Base-by-base conservation (phyloP, 2,113 vertebrate genomes). In the Cavia aperea region DNA sequence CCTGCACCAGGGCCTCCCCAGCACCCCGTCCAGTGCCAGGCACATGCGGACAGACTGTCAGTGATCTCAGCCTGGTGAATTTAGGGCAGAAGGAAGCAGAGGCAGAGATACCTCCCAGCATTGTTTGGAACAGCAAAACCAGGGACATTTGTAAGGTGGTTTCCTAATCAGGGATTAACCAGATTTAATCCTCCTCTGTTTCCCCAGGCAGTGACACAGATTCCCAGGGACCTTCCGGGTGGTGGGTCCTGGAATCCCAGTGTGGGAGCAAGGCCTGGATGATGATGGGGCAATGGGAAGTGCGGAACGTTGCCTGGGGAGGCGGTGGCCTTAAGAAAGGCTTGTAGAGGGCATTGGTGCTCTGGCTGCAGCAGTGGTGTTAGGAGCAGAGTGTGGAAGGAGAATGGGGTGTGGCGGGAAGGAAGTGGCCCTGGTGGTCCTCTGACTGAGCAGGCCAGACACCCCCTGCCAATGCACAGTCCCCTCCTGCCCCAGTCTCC, bases 211-310 rank as follows among this genome's bases (percentile, higher is more conserved):
- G 2, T 24, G 73, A 56, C 15, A 5, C 16, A 26, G 65, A 39
- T 77, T 77, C 75, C 72, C 4, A 78, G 94, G 92, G 95, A 87
- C 31, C 79, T 93, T 96, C 89, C 90, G 15, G 2, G 15, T 68
- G 31, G 7, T 62, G 60, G 46, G 63, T 19, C 26, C 68, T 56
- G 26, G 63, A n/a, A 12, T n/a, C 60, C 29, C 5, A 16, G 31
- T 29, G 73, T 39, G 21, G 33, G 66, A 56, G 36, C 31, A 77
- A 72, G 26, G 33, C 39, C 2, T 7, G 4, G 62, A 82, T 16
- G 23, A 54, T 54, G 0, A 15, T 16, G 2, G 72, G n/a, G 33
- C 15, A 49, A 19, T 58, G 56, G 18, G 18, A 58, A 5, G 75
- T 46, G 43, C 33, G 79, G 89, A 78, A 58, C 1, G n/a, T 73